A percentile compares a stretch with the other conserved stretches of the same genome.
Conservation (phyloP, 2,113 vertebrate genomes). For the Protobothrops flavoviridis region DNA sequence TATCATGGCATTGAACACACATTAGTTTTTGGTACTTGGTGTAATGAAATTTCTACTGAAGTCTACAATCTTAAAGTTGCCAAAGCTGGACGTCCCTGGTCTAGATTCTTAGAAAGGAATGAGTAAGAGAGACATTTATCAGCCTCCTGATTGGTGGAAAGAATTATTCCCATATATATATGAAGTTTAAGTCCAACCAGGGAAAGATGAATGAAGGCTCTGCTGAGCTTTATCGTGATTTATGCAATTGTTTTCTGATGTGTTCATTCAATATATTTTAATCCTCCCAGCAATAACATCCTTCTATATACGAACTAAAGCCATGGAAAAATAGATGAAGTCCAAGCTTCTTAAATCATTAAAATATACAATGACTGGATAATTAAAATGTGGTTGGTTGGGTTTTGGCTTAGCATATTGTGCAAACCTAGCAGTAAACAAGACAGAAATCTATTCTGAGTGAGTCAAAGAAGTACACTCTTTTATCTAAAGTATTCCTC, state of each 20-base stretch:
- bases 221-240: not conserved
- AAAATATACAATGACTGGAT: not conserved
- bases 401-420: not conserved
- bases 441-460: not conserved
- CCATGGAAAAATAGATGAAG: not conserved
- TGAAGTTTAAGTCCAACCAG: not conserved
- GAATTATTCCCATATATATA: not conserved
- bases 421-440: not conserved
- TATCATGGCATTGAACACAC: slow-evolving; percentile 65
- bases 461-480: not conserved
- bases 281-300: not conserved
- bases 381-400: not conserved
- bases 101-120: not conserved
- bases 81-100: not conserved
- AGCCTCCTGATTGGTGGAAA: not conserved
- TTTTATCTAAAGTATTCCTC: accelerated
- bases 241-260: not conserved
- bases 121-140: not conserved
- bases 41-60: slow-evolving; percentile 59
- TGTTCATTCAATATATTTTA: not conserved
- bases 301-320: not conserved
- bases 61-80: not conserved
- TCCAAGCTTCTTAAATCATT: not conserved
- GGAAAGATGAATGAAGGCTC: not conserved
- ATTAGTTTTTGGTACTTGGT: slow-evolving; percentile 56